Percentiles rank a stretch among this genome's conserved stretches.
Evolutionary conservation across 2,888 invertebrate species (phyloP).

Genomic region (Notodonta ziczac): DNA sequence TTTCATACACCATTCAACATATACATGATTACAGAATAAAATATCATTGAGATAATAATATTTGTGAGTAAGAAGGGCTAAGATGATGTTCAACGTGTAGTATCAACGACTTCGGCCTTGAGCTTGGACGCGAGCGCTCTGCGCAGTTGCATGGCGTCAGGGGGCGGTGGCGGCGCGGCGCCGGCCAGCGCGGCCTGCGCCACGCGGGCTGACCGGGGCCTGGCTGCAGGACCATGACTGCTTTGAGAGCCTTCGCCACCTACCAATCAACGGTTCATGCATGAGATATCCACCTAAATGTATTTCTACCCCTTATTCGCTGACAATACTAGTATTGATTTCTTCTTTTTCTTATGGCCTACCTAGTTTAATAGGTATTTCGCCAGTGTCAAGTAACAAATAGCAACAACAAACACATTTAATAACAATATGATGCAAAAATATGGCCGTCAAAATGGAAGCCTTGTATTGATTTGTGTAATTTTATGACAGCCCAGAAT

Average conservation of each 20-base stretch:
- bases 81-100: constrained; percentile 41
- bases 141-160: constrained; percentile 90
- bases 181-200: constrained; percentile 88
- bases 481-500: too few relatives aligned
- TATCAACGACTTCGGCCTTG: constrained; percentile 93
- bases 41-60: constrained; percentile 18
- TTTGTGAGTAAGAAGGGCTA: constrained; percentile 7
- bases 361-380: too few relatives aligned
- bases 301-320: too few relatives aligned
- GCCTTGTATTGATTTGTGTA: too few relatives aligned
- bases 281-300: too few relatives aligned
- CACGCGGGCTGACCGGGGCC: constrained; percentile 90
- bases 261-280: constrained; percentile 54
- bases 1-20: constrained; percentile 41
- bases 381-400: too few relatives aligned
- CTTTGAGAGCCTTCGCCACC: constrained; percentile 82
- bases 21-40: constrained; percentile 2
- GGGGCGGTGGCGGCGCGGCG: constrained; percentile 69
- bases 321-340: too few relatives aligned
- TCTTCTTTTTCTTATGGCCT: too few relatives aligned
- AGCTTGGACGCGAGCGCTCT: constrained; percentile 93
- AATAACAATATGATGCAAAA: too few relatives aligned
- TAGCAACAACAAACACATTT: too few relatives aligned
- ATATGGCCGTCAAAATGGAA: too few relatives aligned
- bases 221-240: constrained; percentile 54